Evolutionary conservation across 2,113 vertebrate species (phyloP), one percentile per base, ranked within the genome.

Genomic region (Phaethon lepturus): DNA sequence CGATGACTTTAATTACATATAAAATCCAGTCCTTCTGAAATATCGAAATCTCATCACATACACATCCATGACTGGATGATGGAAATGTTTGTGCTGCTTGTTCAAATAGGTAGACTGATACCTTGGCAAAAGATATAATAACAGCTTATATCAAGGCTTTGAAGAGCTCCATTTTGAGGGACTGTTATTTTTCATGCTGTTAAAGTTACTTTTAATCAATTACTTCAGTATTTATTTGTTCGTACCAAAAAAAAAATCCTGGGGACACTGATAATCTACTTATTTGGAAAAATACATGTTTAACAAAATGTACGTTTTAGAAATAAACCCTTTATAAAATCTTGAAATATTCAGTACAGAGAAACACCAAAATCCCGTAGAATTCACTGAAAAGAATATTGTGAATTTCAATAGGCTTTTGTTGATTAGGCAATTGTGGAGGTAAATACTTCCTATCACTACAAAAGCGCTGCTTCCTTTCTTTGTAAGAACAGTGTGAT

Each of bases 131-230:
- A 92, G 50, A 4, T 40, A 26, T 26, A 91, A 10, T 80, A 92
- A 35, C 17, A 73, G 44, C 40, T 76, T 66, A 58, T 29, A 80
- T 42, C 18, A 81, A 95, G 62, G 42, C 33, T 92, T 67, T 88
- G 74, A 95, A 82, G 13, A 64, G 11, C 28, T 77, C 38, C 28
- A 20, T 90, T 76, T 92, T 71, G 50, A 84, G 19, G 19, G 8
- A 29, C 60, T 69, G 22, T 58, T 96, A 38, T 29, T 96, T 96
- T 73, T 82, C 93, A 28, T 56, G 89, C 40, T 94, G 87, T 95
- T 93, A 78, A 88, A 96, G 93, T 68, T 79, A 40, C 19, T 45
- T 88, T 84, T 31, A 52, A 91, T 83, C 29, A 69, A 60, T 93
- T 69, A 40, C 23, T 86, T 86, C 45, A 56, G 26, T 72, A 77